phyloP scores from a whole-genome alignment of 2,113 vertebrate genomes.

The Lophochroa leadbeateri region DNA sequence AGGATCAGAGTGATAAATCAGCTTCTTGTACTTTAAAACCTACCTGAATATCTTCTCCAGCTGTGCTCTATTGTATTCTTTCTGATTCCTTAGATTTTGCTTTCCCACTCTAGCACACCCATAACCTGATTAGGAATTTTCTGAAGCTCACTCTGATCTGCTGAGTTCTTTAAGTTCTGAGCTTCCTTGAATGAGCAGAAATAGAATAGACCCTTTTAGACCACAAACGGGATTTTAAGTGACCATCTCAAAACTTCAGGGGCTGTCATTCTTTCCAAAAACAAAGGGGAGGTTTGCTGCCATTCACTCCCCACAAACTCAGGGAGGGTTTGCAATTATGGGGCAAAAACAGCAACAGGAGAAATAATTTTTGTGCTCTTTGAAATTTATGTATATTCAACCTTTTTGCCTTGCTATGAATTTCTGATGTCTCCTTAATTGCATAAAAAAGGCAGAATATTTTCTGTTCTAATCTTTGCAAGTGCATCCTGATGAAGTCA shows the following conservation, averaged over 20 bases:
- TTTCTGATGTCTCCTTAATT: not conserved
- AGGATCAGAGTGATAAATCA: not conserved
- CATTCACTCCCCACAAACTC: not conserved
- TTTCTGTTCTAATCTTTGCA: not conserved
- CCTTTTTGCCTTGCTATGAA: not conserved
- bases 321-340: not conserved
- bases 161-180: not conserved
- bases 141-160: not conserved
- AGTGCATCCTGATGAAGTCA: not conserved
- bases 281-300: not conserved
- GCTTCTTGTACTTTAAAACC: not conserved
- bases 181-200: not conserved
- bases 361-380: not conserved
- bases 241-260: not conserved
- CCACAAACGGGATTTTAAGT: not conserved
- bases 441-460: not conserved
- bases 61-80: fast-evolving
- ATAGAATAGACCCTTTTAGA: not conserved
- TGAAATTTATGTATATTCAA: not conserved
- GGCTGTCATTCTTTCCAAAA: not conserved
- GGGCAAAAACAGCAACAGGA: not conserved
- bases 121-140: not conserved
- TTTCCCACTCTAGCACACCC: not conserved
- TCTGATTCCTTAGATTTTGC: not conserved
- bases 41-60: not conserved